A percentile compares a stretch with the other conserved stretches of the same genome.
Evolutionary conservation across 2,113 vertebrate genomes (phyloP).

Genomic region (Oncorhynchus kisutch): DNA sequence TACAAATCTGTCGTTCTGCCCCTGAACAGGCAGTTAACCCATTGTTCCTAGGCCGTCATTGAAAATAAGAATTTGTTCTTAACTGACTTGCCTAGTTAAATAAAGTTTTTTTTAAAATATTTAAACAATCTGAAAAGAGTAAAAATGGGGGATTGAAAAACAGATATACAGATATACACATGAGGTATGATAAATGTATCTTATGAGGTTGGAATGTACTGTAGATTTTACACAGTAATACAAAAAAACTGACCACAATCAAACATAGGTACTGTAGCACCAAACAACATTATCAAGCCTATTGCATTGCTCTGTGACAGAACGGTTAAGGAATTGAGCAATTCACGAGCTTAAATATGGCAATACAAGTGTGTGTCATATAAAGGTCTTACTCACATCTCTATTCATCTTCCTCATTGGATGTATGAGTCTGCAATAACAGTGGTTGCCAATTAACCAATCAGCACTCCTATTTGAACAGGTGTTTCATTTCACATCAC

Average conservation of each 20-base stretch:
- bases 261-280: too few relatives aligned
- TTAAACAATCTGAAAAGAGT: conserved; percentile 9
- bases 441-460: conserved; percentile 38
- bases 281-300: too few relatives aligned
- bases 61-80: too few relatives aligned
- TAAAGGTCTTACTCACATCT: conserved; percentile 15
- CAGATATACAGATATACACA: background rate
- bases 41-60: too few relatives aligned
- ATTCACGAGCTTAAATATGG: background rate
- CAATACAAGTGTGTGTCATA: background rate
- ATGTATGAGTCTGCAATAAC: conserved; percentile 50
- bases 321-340: background rate
- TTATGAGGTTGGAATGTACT: too few relatives aligned
- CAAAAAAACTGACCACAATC: too few relatives aligned
- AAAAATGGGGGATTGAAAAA: background rate
- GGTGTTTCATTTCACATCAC: too few relatives aligned
- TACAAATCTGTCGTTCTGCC: too few relatives aligned
- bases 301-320: background rate
- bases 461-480: conserved; percentile 3
- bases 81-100: too few relatives aligned
- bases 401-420: conserved; percentile 55
- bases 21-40: too few relatives aligned
- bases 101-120: too few relatives aligned
- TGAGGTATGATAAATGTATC: background rate
- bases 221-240: too few relatives aligned